phyloP scores from a whole-genome alignment of 1,140 invertebrate genomes.

The Teleogryllus occipitalis region DNA sequence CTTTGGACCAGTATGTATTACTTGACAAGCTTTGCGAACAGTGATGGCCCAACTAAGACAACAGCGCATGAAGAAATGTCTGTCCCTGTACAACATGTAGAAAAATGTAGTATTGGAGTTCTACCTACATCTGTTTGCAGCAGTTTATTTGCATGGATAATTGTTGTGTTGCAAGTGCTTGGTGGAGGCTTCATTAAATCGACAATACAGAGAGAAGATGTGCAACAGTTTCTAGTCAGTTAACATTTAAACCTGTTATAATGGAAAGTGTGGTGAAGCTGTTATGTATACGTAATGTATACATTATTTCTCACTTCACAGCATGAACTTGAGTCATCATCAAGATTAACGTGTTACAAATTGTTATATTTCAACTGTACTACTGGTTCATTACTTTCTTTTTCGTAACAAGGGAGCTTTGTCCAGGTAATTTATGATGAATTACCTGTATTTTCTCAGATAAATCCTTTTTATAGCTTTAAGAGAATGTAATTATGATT shows the following conservation, averaged over 20 bases:
- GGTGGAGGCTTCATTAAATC: conserved; percentile 7
- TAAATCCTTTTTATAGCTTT: conserved; percentile 21
- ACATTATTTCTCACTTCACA: background rate
- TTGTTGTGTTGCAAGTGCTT: background rate
- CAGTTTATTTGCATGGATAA: background rate
- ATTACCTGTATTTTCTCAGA: conserved; percentile 11
- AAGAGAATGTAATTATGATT: conserved; percentile 18
- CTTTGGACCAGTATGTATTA: background rate
- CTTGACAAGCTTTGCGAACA: background rate
- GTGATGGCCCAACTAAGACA: background rate
- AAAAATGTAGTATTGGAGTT: background rate
- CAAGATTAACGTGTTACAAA: conserved; percentile 1
- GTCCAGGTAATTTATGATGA: background rate
- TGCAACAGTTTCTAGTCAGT: conserved; percentile 15
- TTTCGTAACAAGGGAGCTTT: background rate
- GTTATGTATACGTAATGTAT: background rate
- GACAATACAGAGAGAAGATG: background rate
- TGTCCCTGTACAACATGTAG: background rate
- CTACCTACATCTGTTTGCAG: background rate
- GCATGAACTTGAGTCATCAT: conserved; percentile 1
- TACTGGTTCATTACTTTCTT: background rate
- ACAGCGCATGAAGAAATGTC: background rate
- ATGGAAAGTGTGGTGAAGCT: background rate
- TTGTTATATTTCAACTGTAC: conserved; percentile 2
- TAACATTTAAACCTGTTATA: conserved; percentile 8